phyloP scores from a whole-genome alignment of 1,140 invertebrate species.

The Anagrus nilaparvatae region DNA sequence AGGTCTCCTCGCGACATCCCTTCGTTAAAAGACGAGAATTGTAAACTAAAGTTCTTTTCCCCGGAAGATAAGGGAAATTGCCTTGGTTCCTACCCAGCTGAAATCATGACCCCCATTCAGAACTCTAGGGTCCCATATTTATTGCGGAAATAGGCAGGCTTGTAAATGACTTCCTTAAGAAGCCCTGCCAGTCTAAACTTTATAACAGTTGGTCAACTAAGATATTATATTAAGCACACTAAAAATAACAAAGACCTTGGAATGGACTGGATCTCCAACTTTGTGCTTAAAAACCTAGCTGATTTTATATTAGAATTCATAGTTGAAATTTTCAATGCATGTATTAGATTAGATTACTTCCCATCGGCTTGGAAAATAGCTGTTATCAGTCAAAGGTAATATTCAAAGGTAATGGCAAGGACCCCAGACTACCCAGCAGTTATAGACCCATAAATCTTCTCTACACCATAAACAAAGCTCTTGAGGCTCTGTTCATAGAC shows the following conservation, averaged over 20 bases:
- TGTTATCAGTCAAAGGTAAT: not conserved
- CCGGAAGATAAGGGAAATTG: constrained; percentile 2
- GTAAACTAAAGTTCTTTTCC: not conserved
- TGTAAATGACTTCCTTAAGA: not conserved
- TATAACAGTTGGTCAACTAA: not conserved
- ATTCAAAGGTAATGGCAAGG: constrained; percentile 3
- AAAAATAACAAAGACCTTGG: constrained; percentile 6
- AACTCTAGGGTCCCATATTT: not conserved
- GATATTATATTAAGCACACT: not conserved
- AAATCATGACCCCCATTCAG: constrained; percentile 5
- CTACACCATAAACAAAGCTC: constrained; percentile 6
- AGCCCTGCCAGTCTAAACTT: not conserved
- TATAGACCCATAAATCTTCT: constrained; percentile 8
- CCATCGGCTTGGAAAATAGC: constrained; percentile 9
- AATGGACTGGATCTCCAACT: constrained; percentile 1
- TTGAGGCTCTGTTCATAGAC: constrained; percentile 5
- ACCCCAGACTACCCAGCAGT: not conserved
- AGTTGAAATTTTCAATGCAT: constrained; percentile 1
- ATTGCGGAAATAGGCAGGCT: not conserved
- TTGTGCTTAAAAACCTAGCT: constrained; percentile 1
- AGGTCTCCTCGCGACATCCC: not conserved
- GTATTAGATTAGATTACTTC: not conserved
- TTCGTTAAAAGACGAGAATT: not conserved
- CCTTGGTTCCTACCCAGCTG: too few species aligned
- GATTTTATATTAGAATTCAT: not conserved